These are phyloP conservation scores for Podarcis siculus DNA, from an alignment of 2,797 vertebrate species.

Conservation along the genomic window DNA sequence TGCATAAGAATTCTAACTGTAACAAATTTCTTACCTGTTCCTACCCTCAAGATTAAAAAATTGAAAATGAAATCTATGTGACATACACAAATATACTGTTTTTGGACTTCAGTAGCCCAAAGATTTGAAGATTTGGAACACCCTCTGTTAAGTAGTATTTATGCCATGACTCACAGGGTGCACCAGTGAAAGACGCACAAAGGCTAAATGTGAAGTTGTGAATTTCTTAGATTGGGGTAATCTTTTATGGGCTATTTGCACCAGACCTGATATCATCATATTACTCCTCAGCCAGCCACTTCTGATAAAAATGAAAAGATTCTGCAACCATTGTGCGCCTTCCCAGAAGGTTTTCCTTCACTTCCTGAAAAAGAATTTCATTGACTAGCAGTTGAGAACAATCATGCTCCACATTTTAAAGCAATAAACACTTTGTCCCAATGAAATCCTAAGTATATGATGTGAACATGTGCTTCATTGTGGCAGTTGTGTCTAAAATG, in stretches of 20 bases:
- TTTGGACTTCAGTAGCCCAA: background rate
- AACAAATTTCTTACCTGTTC: background rate
- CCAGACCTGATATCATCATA: background rate
- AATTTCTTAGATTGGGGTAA: background rate
- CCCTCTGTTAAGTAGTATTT: background rate
- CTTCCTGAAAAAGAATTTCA: background rate
- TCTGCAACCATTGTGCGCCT: background rate
- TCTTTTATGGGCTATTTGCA: background rate
- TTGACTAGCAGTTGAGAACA: background rate
- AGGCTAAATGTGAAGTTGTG: background rate
- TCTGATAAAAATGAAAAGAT: background rate
- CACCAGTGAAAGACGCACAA: background rate
- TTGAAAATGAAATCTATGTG: background rate
- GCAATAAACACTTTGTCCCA: background rate
- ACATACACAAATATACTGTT: background rate
- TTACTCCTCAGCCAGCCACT: background rate
- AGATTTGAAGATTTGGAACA: background rate
- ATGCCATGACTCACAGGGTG: background rate
- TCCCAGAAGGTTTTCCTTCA: background rate
- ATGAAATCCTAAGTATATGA: background rate
- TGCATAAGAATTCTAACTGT: background rate
- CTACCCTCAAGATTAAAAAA: background rate
- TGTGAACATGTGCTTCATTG: background rate
- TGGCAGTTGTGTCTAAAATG: background rate
- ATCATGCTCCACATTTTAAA: background rate